Evolutionary conservation across 2,797 vertebrate species (phyloP), one percentile per base, ranked within the genome.

Genomic region (Gambelia wislizenii): DNA sequence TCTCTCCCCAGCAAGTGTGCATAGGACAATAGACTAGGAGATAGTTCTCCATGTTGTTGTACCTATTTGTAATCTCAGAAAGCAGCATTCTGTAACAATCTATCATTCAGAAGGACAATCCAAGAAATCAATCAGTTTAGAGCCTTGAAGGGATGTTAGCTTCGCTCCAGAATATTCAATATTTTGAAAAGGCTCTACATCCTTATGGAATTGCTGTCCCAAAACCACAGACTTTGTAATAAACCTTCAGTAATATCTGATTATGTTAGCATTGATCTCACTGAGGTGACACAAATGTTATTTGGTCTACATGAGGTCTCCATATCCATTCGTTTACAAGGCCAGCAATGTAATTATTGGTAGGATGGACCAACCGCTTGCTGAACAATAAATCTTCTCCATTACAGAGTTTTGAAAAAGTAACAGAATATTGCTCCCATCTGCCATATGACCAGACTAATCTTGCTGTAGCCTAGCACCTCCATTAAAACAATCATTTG

Each of bases 211-310:
- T 85, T 67, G 39, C 90, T 90, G 88, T 92, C 64, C 84, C 44
- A 69, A n/a, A 72, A 80, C 84, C 2, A 91, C 90, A 87, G 56
- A 8, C 6, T 87, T 3, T 87, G 83, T 93, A 92, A 93, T 91
- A 94, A 90, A 79, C 80, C 83, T 85, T 56, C 69, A 86, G 85
- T 25, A 88, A 89, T 77, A 89, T 87, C 69, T 72, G 78, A 94
- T 89, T 93, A 83, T 94, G 89, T 94, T 96, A 95, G 6, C 75
- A 91, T 85, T n/a, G 10, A 93, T 94, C 83, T 92, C 61, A 49
- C 82, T n/a, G 92, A 80, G 89, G 87, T 91, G 36, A 72, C 91
- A 78, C 85, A 94, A 87, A 91, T 74, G 83, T 61, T 86, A 76
- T 69, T 92, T 91, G 33, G 16, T 84, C 90, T 93, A 82, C 87